Evolutionary conservation across 2,113 vertebrate genomes (phyloP), one percentile per base, ranked within the genome.

Genomic region (Strix aluco): DNA sequence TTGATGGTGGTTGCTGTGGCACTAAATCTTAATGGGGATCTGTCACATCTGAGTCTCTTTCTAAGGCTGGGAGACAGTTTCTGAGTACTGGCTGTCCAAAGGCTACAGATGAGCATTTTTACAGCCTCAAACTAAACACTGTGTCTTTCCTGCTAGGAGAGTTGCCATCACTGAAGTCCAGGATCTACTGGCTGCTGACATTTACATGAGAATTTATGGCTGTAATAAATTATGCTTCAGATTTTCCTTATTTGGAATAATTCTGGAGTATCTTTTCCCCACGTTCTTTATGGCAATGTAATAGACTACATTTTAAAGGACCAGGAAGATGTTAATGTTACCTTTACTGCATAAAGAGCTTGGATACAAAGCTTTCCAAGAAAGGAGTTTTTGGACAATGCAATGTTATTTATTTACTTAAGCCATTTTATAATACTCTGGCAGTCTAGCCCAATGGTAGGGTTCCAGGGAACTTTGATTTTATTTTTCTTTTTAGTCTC

Each of bases 191-290:
- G 78, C 67, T 95, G 88, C 71, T 96, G 96, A 94, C 87, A 95
- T 94, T 96, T 95, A 89, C 88, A 52, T 40, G 42, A 84, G 46
- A 92, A 92, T 92, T 95, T 95, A 92, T 87, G 40, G 52, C 42
- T 61, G 52, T 55, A 91, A 97, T 91, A 97, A 94, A 87, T 91
- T 87, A 57, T 70, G 46, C 57, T 75, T 87, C 61, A 46, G 34
- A 82, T 87, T 96, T 95, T 42, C 93, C 95, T 90, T 92, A 86
- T 96, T 94, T 95, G 86, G 96, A 94, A 79, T 66, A 61, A 65
- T 77, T 77, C 54, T 93, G 91, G 57, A 90, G 44, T 73, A 78
- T 88, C 8, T 77, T 91, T 94, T 91, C 66, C 25, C 47, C 22
- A 14, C 18, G 6, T 80, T 75, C 96, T 88, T 89, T 79, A 88